Base-by-base conservation (phyloP, 2,888 invertebrate species). In the Tiliacea aurago region DNA sequence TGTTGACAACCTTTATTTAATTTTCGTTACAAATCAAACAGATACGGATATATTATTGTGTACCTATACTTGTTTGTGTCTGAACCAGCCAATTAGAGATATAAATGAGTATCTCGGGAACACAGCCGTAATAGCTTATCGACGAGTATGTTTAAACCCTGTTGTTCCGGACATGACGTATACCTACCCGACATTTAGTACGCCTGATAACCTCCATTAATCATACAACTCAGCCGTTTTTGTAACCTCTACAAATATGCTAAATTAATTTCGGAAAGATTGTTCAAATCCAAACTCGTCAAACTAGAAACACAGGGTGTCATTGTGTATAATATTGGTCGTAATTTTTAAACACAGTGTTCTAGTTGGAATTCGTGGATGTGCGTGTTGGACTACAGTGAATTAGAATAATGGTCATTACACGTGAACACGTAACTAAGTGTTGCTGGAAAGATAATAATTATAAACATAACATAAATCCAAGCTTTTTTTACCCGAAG, bases 221-320 rank as follows among this genome's bases (percentile, higher is more conserved):
- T 84, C 71, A 78, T 61, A 84, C 77, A 73, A 69, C 76, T 59
- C 84, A 76, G 81, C 81, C 58, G 43, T 80, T 81, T 80, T 67
- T 63, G 33, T 80, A 45, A 33, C 51, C 53, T 41, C 56, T 43
- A 70, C 53, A 69, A 79, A 81, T 43, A 80, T 58, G 55, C 23
- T 62, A 73, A 61, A 76, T 84, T 76, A 70, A 73, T 69, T 84
- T 62, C 28, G 45, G 11, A 66, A 63, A 84, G 58, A 77, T 69
- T 70, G 47, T 43, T 63, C 37, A 62, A 73, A 80, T 68, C 59
- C 49, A 41, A 55, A 18, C n/a, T 5, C 18, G 47, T 76, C 37
- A 49, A 23, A 65, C 9, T 20, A 13, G 0, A 51, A 15, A 62
- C 77, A 73, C 71, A 20, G 41, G 13, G 55, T 43, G 5, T 13